Percentiles rank a stretch among this genome's conserved stretches.
These are phyloP conservation scores for Caenorhabditis angaria DNA, from an alignment of 2,888 invertebrate genomes.

Conservation along the genomic window DNA sequence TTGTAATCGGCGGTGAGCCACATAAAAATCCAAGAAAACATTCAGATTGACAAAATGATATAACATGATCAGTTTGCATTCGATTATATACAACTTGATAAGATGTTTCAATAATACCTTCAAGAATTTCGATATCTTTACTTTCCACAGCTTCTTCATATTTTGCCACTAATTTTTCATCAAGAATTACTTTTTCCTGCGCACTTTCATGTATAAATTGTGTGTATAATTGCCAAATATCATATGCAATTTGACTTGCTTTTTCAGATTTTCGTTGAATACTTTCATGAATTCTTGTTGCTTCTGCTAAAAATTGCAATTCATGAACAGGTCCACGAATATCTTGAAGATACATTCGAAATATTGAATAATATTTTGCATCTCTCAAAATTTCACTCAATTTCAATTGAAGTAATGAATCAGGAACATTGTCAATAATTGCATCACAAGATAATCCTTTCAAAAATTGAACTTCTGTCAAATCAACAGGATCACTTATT, in stretches of 20 bases:
- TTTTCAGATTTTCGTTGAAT: slow-evolving; percentile 54
- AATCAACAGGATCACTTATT: slow-evolving; percentile 13
- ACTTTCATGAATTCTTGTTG: slow-evolving; percentile 61
- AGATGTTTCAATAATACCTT: slow-evolving; percentile 57
- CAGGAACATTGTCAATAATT: slow-evolving; percentile 50
- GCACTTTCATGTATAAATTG: slow-evolving; percentile 64
- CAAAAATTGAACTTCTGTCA: slow-evolving; percentile 41
- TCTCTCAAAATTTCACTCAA: slow-evolving; percentile 65
- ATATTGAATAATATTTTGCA: slow-evolving; percentile 60
- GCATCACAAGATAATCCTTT: slow-evolving; percentile 45
- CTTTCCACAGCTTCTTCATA: slow-evolving; percentile 46
- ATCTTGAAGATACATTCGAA: slow-evolving; percentile 68
- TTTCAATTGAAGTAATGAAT: slow-evolving; percentile 65
- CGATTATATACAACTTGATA: slow-evolving; percentile 65
- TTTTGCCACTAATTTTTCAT: slow-evolving; percentile 32
- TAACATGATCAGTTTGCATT: slow-evolving; percentile 64
- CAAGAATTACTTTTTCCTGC: slow-evolving; percentile 55
- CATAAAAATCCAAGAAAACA: slow-evolving; percentile 66
- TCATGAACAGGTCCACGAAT: slow-evolving; percentile 63
- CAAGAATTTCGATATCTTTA: slow-evolving; percentile 39
- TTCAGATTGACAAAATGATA: slow-evolving; percentile 70
- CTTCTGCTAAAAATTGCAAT: slow-evolving; percentile 63
- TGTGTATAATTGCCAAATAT: slow-evolving; percentile 67
- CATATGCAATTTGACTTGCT: slow-evolving; percentile 53
- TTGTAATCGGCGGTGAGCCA: slow-evolving; percentile 63